A percentile compares a stretch with the other conserved stretches of the same genome.
Conservation (phyloP, 2,113 vertebrate species). For the Macroglossus sobrinus region DNA sequence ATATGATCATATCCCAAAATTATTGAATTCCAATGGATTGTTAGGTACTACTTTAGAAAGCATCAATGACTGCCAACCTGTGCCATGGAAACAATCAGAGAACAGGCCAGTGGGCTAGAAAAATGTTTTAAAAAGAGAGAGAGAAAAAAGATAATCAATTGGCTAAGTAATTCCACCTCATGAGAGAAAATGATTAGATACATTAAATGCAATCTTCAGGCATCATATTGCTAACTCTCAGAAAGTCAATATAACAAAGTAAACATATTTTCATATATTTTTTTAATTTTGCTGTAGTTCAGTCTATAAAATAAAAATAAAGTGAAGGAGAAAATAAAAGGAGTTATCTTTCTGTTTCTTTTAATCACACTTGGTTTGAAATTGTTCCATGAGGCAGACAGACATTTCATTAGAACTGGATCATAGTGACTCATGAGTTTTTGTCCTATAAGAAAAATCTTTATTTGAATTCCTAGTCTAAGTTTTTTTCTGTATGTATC, state of each 20-base stretch:
- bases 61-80: neutral
- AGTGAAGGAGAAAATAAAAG: constrained; percentile 11
- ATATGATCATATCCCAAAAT: neutral
- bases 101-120: neutral
- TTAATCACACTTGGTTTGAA: neutral
- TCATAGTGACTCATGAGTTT: neutral
- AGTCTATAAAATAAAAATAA: neutral
- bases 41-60: neutral
- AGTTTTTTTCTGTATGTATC: neutral
- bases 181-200: constrained; percentile 35
- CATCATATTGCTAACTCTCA: neutral
- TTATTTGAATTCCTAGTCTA: neutral
- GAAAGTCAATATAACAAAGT: constrained; percentile 30
- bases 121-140: neutral
- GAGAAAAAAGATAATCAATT: neutral
- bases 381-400: neutral
- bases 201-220: constrained; percentile 22
- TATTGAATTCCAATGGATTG: constrained; percentile 23
- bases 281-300: neutral
- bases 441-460: neutral
- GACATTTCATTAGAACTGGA: neutral
- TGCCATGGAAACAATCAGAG: neutral
- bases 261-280: neutral
- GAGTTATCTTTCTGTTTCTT: neutral
- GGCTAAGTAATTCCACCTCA: constrained; percentile 22